A percentile compares a stretch with the other conserved stretches of the same genome.
Conservation (phyloP, 2,113 vertebrate species). For the Pogonocichla stellata region DNA sequence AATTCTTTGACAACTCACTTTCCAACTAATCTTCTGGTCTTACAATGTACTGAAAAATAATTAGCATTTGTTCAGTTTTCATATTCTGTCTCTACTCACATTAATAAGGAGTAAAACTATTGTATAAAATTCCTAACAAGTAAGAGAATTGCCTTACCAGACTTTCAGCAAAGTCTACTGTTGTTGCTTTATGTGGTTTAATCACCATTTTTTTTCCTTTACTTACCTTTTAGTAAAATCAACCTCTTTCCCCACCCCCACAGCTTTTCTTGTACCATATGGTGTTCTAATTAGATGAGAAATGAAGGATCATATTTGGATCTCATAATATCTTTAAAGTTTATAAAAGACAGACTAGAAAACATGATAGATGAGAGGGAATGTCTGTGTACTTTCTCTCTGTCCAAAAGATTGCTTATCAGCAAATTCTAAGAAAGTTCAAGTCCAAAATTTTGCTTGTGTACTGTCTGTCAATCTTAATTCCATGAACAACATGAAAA, state of each 20-base stretch:
- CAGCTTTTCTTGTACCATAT: background rate
- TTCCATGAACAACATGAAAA: background rate
- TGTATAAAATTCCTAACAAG: background rate
- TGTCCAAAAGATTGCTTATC: background rate
- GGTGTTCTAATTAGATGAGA: background rate
- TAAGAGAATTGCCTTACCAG: background rate
- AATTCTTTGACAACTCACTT: background rate
- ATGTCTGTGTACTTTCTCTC: background rate
- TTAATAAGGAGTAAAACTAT: background rate
- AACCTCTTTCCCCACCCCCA: fast-evolving
- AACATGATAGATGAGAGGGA: background rate
- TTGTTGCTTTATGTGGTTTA: background rate
- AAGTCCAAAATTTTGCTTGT: background rate
- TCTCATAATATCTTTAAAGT: background rate
- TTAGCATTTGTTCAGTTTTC: background rate
- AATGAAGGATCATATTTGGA: background rate
- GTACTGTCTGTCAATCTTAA: background rate
- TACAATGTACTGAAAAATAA: background rate
- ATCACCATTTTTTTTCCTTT: background rate
- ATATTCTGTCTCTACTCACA: background rate
- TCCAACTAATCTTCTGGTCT: background rate
- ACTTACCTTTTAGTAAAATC: background rate
- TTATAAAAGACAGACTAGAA: background rate
- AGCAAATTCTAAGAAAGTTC: background rate
- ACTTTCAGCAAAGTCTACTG: background rate